These are phyloP conservation scores for Leptinotarsa juncta DNA, from an alignment of 2,888 invertebrate genomes.

Conservation along the genomic window DNA sequence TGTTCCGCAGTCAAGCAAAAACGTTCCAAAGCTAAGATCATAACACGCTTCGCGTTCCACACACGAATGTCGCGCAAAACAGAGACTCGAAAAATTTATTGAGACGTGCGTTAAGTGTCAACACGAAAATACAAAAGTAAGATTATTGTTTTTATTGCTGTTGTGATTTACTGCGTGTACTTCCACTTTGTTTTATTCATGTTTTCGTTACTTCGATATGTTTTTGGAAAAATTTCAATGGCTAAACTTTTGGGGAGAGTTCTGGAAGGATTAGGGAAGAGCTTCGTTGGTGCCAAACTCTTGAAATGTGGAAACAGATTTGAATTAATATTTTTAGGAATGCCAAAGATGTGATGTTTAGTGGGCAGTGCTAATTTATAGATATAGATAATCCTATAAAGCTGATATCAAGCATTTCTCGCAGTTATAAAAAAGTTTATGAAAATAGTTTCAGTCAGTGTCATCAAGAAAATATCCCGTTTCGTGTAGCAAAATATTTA, in stretches of 20 bases:
- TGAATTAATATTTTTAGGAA: conserved; percentile 37
- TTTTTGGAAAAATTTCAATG: background rate
- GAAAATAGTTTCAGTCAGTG: background rate
- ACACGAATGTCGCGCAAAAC: conserved; percentile 23
- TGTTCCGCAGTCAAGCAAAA: conserved; percentile 48
- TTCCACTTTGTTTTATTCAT: background rate
- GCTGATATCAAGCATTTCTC: background rate
- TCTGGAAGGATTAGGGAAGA: conserved; percentile 1
- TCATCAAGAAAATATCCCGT: background rate
- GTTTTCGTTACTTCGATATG: background rate
- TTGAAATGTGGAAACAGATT: conserved; percentile 36
- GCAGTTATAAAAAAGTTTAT: background rate
- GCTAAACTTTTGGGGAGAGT: background rate
- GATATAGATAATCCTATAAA: conserved; percentile 10
- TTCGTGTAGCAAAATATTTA: too few species aligned
- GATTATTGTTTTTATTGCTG: conserved; percentile 20
- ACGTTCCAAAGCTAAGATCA: conserved; percentile 21
- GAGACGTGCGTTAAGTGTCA: conserved; percentile 22
- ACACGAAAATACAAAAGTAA: conserved; percentile 13
- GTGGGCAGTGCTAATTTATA: conserved; percentile 3
- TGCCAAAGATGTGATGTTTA: conserved; percentile 20
- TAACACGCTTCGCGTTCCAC: conserved; percentile 4
- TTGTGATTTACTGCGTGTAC: conserved; percentile 6
- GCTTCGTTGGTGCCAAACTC: conserved; percentile 37
- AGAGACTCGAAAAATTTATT: background rate